A percentile compares a stretch with the other conserved stretches of the same genome.
phyloP scores from a whole-genome alignment of 1,140 invertebrate species.

The Pectinophora gossypiella region DNA sequence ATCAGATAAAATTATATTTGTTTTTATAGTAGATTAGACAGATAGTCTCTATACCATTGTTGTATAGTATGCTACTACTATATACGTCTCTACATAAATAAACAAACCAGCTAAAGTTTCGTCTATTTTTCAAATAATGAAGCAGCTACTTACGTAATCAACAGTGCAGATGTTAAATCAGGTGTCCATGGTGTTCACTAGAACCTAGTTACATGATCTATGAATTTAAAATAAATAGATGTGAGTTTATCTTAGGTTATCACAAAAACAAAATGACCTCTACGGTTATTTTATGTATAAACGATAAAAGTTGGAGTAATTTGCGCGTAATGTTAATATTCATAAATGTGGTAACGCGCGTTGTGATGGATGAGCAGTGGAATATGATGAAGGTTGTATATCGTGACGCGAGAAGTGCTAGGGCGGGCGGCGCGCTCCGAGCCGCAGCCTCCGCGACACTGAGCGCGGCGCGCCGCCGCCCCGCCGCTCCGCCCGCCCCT shows the following conservation, averaged over 20 bases:
- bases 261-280: background rate
- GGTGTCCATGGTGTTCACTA: no score
- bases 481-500: conserved; percentile 27
- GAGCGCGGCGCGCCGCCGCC: conserved; percentile 30
- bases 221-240: background rate
- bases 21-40: no score
- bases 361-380: background rate
- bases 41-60: no score
- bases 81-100: no score
- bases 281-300: background rate
- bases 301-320: background rate
- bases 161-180: no score
- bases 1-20: no score
- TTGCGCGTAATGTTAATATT: no score
- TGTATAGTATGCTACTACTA: no score
- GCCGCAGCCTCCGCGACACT: conserved; percentile 68
- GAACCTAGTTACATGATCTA: no score
- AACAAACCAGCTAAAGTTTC: no score
- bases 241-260: background rate
- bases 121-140: no score
- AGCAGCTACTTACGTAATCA: no score
- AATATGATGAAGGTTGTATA: conserved; percentile 12
- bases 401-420: conserved; percentile 33
- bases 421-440: conserved; percentile 33
- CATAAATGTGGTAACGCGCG: background rate